phyloP scores from a whole-genome alignment of 2,113 vertebrate genomes.

The Sceloporus tristichus region DNA sequence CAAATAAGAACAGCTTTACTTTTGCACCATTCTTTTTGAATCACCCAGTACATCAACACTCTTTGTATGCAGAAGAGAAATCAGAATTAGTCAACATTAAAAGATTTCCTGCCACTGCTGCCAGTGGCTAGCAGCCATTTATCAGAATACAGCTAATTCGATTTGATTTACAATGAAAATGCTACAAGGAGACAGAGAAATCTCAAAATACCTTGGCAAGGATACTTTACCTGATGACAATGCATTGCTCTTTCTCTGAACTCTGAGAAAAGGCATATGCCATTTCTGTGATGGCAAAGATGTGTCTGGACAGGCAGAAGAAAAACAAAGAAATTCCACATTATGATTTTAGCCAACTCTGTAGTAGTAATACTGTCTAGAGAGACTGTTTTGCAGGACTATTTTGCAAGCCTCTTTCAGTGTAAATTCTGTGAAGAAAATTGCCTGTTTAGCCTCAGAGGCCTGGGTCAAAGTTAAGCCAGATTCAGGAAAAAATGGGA shows the following conservation, averaged over 20 bases:
- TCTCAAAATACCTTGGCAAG: not conserved
- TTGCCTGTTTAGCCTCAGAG: too few relatives aligned
- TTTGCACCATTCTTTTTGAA: too few relatives aligned
- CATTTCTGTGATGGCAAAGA: conserved; percentile 86
- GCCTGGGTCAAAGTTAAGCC: too few relatives aligned
- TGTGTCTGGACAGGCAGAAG: conserved; percentile 78
- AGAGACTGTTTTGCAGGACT: not conserved
- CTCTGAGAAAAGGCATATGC: conserved; percentile 83
- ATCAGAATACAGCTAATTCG: not conserved
- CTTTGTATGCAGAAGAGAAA: too few relatives aligned
- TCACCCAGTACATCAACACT: too few relatives aligned
- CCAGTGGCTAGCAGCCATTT: too few relatives aligned
- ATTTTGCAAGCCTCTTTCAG: not conserved
- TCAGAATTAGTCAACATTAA: too few relatives aligned
- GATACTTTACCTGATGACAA: conserved; percentile 85
- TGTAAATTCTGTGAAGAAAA: not conserved
- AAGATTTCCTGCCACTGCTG: too few relatives aligned
- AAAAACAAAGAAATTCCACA: not conserved
- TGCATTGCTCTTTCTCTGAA: conserved; percentile 81
- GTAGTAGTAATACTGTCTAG: too few relatives aligned
- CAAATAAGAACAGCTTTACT: too few relatives aligned
- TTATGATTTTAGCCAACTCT: not conserved
- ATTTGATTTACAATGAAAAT: not conserved
- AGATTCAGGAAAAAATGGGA: too few relatives aligned
- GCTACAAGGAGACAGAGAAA: not conserved